Conservation (phyloP, 2,113 vertebrate species). For the Cinclus mexicanus region DNA sequence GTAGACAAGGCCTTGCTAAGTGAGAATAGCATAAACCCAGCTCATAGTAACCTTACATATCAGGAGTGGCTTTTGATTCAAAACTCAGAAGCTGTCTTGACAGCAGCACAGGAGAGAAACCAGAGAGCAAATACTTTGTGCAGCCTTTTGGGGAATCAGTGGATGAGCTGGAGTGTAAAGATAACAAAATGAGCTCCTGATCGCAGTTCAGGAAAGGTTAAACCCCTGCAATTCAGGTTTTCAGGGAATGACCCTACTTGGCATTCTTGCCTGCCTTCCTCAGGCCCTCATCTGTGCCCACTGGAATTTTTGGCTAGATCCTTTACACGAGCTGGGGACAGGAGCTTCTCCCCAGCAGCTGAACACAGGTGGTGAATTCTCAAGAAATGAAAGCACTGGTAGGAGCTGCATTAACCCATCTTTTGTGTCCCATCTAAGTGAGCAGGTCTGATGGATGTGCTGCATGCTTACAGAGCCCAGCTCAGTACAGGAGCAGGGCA, state of each 20-base stretch:
- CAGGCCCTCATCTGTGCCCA: background rate
- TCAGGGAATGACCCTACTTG: background rate
- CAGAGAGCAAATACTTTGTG: background rate
- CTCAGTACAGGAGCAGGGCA: background rate
- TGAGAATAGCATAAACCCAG: background rate
- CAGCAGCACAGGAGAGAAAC: background rate
- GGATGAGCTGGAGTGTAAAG: background rate
- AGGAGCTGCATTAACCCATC: background rate
- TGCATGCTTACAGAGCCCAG: background rate
- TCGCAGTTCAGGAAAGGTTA: background rate
- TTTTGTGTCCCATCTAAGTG: background rate
- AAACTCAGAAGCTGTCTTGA: background rate
- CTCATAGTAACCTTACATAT: background rate
- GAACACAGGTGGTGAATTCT: background rate
- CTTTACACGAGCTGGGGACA: background rate
- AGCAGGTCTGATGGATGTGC: background rate
- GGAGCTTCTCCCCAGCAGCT: background rate
- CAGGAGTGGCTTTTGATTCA: background rate
- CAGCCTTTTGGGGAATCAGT: background rate
- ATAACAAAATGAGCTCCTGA: background rate
- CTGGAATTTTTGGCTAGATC: background rate
- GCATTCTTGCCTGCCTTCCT: background rate
- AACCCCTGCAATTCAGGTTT: background rate
- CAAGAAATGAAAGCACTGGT: background rate
- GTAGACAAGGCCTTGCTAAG: background rate